Percentiles rank a stretch among this genome's conserved stretches.
These are phyloP conservation scores for Cecidostiba fungosa DNA, from an alignment of 2,888 invertebrate species.

Conservation along the genomic window DNA sequence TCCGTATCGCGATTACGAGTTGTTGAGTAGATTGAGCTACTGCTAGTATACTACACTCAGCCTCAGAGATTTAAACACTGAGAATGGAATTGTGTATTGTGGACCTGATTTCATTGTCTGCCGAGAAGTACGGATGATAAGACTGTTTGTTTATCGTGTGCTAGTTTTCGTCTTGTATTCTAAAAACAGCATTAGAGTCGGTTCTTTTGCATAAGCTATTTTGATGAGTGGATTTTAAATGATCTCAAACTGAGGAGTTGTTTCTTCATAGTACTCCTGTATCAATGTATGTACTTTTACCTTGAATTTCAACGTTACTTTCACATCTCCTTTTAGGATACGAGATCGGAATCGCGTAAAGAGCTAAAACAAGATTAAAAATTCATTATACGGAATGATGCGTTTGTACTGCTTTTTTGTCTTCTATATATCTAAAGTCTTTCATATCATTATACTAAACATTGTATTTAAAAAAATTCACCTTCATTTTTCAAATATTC, in stretches of 20 bases:
- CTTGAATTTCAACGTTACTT: slow-evolving; percentile 39
- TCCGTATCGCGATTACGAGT: background rate
- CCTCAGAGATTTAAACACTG: background rate
- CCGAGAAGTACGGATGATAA: background rate
- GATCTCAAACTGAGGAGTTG: too few relatives aligned
- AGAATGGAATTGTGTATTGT: background rate
- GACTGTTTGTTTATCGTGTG: too few relatives aligned
- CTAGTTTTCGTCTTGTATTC: too few relatives aligned
- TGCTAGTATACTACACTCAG: background rate
- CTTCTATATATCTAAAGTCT: too few relatives aligned
- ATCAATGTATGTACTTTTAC: slow-evolving; percentile 4
- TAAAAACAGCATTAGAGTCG: too few relatives aligned
- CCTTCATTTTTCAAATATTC: too few relatives aligned
- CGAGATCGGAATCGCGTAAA: background rate
- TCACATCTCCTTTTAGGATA: slow-evolving; percentile 32
- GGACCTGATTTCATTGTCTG: background rate
- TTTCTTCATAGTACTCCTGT: background rate
- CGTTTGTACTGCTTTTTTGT: background rate
- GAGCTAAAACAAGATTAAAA: background rate
- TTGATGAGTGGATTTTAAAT: too few relatives aligned
- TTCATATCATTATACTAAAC: too few relatives aligned
- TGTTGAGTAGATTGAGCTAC: background rate
- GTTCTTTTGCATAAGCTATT: too few relatives aligned
- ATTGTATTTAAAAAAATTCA: too few relatives aligned
- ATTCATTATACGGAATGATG: background rate